Conservation (phyloP, 2,113 vertebrate species). For the Cranoglanis bouderius region DNA sequence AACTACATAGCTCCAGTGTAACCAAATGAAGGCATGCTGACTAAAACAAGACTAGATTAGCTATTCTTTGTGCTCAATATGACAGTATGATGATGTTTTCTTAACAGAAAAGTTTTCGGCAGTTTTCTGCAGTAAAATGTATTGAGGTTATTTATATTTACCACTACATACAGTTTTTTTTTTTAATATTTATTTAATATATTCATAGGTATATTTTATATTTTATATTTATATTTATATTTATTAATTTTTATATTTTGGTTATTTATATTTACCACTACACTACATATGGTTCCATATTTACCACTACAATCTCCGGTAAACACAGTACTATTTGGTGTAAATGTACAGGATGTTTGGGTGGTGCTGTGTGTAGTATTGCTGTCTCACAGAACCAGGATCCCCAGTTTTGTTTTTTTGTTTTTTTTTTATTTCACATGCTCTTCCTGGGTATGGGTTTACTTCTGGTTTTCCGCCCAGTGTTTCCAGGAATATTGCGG, state of each 20-base stretch:
- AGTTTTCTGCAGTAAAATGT: neutral
- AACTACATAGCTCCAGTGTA: conserved; percentile 14
- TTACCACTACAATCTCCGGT: neutral
- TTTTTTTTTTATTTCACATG: neutral
- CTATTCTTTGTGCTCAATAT: neutral
- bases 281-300: too few relatives aligned
- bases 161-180: too few relatives aligned
- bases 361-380: neutral
- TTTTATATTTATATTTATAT: too few relatives aligned
- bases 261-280: too few relatives aligned
- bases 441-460: neutral
- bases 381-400: neutral
- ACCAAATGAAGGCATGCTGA: conserved; percentile 28
- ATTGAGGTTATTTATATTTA: neutral
- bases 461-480: neutral
- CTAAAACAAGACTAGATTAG: conserved; percentile 1
- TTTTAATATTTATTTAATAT: too few relatives aligned
- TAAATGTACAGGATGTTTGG: neutral
- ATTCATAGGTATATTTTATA: too few relatives aligned
- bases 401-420: too few relatives aligned
- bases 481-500: neutral
- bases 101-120: neutral
- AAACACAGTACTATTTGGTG: neutral
- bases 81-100: neutral
- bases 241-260: too few relatives aligned